These are phyloP conservation scores for Synergus japonicus DNA, from an alignment of 2,888 invertebrate species.

Conservation along the genomic window DNA sequence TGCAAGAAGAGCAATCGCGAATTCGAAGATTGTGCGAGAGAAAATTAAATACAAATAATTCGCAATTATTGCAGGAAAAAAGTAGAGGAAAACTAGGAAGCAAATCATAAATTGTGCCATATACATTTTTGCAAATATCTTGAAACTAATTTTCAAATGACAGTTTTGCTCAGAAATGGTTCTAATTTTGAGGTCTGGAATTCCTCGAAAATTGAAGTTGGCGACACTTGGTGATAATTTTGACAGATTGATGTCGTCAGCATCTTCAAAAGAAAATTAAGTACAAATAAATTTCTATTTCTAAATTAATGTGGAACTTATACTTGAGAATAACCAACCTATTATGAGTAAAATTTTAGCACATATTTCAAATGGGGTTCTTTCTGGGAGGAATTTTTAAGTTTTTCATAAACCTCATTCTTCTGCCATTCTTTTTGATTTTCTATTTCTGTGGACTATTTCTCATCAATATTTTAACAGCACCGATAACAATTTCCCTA, in stretches of 20 bases:
- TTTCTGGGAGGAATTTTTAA: slow-evolving; percentile 48
- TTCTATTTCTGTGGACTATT: slow-evolving; percentile 42
- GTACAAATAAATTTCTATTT: neutral
- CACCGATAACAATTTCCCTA: neutral
- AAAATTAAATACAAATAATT: slow-evolving; percentile 32
- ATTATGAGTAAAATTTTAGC: neutral
- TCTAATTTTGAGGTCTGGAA: neutral
- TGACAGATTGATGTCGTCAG: neutral
- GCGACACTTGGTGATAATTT: neutral
- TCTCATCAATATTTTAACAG: slow-evolving; percentile 30
- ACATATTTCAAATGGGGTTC: slow-evolving; percentile 38
- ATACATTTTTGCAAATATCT: slow-evolving; percentile 31
- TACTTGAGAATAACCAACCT: neutral
- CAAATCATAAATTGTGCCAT: slow-evolving; percentile 13
- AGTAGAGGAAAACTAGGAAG: slow-evolving; percentile 25
- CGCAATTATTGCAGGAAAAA: slow-evolving; percentile 35
- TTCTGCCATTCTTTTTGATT: slow-evolving; percentile 46
- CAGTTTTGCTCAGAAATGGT: neutral
- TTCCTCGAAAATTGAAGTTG: slow-evolving; percentile 14
- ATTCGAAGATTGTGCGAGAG: slow-evolving; percentile 21
- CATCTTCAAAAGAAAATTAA: slow-evolving; percentile 16
- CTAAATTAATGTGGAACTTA: neutral
- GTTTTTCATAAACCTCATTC: slow-evolving; percentile 42
- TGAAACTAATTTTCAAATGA: neutral
- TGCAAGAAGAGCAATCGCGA: slow-evolving; percentile 9